Conservation (phyloP, 2,113 vertebrate genomes). For the Equus przewalskii region DNA sequence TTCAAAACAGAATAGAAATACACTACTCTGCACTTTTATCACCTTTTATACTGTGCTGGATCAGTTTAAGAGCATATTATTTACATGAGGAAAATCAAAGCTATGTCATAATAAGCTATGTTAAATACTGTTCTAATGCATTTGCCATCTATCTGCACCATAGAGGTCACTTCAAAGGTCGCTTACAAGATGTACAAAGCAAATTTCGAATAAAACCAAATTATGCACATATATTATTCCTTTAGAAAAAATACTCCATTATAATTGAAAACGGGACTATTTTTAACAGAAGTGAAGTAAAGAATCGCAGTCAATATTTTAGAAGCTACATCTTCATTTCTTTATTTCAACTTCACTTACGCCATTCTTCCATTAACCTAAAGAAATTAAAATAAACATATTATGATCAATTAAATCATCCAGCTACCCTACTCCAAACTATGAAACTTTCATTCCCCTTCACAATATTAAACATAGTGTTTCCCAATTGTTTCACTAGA, state of each 20-base stretch:
- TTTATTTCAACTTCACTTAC: conserved; percentile 17
- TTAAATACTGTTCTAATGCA: neutral
- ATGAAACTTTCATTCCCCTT: neutral
- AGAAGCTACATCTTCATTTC: neutral
- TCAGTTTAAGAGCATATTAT: neutral
- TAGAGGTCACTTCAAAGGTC: neutral
- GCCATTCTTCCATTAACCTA: neutral
- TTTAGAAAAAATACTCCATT: neutral
- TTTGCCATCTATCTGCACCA: neutral
- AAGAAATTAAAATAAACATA: neutral
- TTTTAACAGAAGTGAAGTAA: conserved; percentile 33
- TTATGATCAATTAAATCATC: neutral
- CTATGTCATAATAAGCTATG: neutral
- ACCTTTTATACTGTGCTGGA: neutral
- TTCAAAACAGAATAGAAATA: conserved; percentile 12
- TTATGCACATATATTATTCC: neutral
- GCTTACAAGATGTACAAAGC: neutral
- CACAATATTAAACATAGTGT: neutral
- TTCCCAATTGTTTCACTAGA: neutral
- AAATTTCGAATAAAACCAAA: neutral
- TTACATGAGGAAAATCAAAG: neutral
- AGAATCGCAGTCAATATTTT: neutral
- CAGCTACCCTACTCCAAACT: neutral
- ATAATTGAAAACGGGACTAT: neutral
- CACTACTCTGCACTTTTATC: neutral